phyloP scores from a whole-genome alignment of 2,113 vertebrate species.

The Triplophysa rosa region DNA sequence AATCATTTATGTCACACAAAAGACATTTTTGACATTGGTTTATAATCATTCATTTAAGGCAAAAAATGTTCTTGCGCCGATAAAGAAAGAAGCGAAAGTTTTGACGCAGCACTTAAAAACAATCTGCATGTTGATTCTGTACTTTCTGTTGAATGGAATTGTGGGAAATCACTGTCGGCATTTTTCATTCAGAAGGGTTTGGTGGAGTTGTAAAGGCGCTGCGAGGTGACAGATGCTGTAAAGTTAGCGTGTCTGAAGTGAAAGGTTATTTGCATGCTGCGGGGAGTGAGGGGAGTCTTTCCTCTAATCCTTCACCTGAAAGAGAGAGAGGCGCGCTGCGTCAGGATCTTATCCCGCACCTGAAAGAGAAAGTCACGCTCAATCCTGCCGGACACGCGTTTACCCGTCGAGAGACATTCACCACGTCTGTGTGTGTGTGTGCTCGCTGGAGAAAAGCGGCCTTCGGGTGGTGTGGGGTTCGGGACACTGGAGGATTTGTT shows the following conservation, averaged over 20 bases:
- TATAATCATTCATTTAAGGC: not conserved
- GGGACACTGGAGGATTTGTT: constrained; percentile 34
- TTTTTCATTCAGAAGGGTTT: constrained; percentile 39
- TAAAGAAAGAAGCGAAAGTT: constrained; percentile 3
- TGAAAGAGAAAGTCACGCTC: constrained; percentile 42
- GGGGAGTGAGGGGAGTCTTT: constrained; percentile 38
- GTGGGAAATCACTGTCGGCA: constrained; percentile 28
- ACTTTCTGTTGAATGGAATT: constrained; percentile 37
- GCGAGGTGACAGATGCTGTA: constrained; percentile 36
- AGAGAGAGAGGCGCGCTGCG: constrained; percentile 44
- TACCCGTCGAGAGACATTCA: constrained; percentile 26
- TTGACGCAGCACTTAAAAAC: not conserved
- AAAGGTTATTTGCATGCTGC: constrained; percentile 52
- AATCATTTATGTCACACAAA: no score
- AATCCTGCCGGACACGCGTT: constrained; percentile 37
- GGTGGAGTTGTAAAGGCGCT: constrained; percentile 2
- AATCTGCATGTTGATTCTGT: constrained; percentile 43
- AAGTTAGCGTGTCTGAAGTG: constrained; percentile 42
- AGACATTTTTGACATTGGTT: no score
- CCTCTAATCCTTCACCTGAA: constrained; percentile 48
- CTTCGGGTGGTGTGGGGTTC: constrained; percentile 24
- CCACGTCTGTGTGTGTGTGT: no score
- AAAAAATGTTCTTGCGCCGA: not conserved
- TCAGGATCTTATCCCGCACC: constrained; percentile 52
- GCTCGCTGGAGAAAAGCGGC: constrained; percentile 8